Percentiles rank a stretch among this genome's conserved stretches.
Evolutionary conservation across 2,888 invertebrate genomes (phyloP).

Genomic region (Coenonympha arcania): DNA sequence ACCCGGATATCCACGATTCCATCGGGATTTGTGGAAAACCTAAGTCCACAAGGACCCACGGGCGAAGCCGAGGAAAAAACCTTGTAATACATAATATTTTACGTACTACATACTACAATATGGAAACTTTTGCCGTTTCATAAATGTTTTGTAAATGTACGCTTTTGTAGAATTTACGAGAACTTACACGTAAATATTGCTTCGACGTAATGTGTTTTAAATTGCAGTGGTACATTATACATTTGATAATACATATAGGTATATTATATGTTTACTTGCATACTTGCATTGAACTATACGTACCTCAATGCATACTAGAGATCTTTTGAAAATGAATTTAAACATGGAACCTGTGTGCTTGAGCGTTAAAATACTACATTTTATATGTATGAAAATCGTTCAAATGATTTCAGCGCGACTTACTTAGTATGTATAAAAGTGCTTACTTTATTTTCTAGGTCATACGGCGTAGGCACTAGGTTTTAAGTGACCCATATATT

Average conservation of each 20-base stretch:
- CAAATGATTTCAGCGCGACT: background rate
- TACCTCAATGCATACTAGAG: background rate
- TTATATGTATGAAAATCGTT: background rate
- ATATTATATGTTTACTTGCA: too few species aligned
- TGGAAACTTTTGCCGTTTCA: background rate
- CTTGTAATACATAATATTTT: too few species aligned
- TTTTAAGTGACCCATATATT: conserved; percentile 1
- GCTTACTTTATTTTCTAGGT: conserved; percentile 2
- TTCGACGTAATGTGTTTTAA: background rate
- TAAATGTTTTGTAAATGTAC: background rate
- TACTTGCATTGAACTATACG: too few species aligned
- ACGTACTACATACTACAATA: too few species aligned
- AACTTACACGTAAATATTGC: background rate
- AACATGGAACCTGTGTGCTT: background rate
- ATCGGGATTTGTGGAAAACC: too few species aligned
- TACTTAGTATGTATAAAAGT: background rate
- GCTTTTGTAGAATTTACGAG: background rate
- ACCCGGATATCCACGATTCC: too few species aligned
- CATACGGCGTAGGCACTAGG: background rate
- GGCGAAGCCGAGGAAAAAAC: too few species aligned
- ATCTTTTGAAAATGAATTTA: background rate
- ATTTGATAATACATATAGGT: too few species aligned
- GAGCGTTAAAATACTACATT: background rate
- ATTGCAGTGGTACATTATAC: too few species aligned
- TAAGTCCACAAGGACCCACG: too few species aligned